Evolutionary conservation across 2,113 vertebrate genomes (phyloP), one percentile per base, ranked within the genome.

Genomic region (Limanda limanda): DNA sequence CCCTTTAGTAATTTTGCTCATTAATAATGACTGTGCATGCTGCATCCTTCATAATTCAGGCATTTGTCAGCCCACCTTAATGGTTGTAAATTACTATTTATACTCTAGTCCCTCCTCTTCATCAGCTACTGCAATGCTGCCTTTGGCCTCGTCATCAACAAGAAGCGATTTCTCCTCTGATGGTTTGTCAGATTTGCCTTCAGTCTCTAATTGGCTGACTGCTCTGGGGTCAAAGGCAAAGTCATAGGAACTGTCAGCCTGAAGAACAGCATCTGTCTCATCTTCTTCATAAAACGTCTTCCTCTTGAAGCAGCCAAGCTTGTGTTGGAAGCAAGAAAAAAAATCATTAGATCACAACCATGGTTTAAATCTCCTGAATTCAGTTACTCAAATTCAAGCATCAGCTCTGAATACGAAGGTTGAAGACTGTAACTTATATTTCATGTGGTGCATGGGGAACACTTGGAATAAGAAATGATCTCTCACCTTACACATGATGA

Each of bases 291-390:
- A 56, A 55, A 9, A 13, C 0, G 5, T 74, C 86, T 88, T 92
- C 35, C 88, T 87, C 76, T 84, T 90, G 55, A 93, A 93, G 65
- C 81, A 92, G 2, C 92, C 90, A 69, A 89, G 12, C 92, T 93
- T 27, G 31, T 21, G 13, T 76, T 2, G 55, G 21, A 77, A 15
- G 81, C 15, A 62, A 76, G 11, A 23, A 58, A 24, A 74, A 58
- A 24, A 74, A 54, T 15, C 5, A 58, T 84, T 48, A 60, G 57
- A 60, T 10, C 14, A 21, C 65, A 31, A 31, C 31, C 31, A n/a
- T 45, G 1, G 47, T 70, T 58, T 35, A 24, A 31, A 18, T 42
- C 3, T 31, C 31, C 6, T 37, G 18, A 14, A 17, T 35, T 69
- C 37, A 21, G 20, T 31, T n/a, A 3, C n/a, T 27, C 10, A 63